A percentile compares a stretch with the other conserved stretches of the same genome.
Conservation (phyloP, 2,113 vertebrate genomes). For the Takifugu bimaculatus region DNA sequence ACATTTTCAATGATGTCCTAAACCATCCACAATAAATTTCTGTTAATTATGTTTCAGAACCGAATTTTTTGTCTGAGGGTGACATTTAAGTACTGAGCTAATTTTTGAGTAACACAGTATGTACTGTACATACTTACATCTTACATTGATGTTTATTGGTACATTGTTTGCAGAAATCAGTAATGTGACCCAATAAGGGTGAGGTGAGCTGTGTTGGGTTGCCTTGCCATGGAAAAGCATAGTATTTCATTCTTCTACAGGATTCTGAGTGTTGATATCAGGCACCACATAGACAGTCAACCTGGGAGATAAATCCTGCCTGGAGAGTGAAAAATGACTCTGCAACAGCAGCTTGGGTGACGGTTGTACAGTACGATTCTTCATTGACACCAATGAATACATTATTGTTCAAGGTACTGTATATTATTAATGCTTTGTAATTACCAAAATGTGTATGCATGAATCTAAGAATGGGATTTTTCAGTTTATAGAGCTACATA, state of each 20-base stretch:
- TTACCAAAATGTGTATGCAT: slow-evolving; percentile 29
- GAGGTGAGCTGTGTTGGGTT: slow-evolving; percentile 54
- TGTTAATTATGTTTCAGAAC: too few species aligned
- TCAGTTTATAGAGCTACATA: slow-evolving; percentile 11
- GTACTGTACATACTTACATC: neutral
- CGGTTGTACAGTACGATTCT: slow-evolving; percentile 34
- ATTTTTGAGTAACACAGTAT: slow-evolving; percentile 21
- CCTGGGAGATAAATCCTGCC: slow-evolving; percentile 36
- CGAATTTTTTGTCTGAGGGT: too few species aligned
- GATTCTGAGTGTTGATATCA: slow-evolving; percentile 40
- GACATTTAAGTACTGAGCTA: slow-evolving; percentile 18
- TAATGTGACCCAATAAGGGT: slow-evolving; percentile 44
- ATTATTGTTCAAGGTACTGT: slow-evolving; percentile 5
- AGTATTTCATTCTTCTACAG: slow-evolving; percentile 42
- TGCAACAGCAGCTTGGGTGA: slow-evolving; percentile 48
- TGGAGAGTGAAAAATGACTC: slow-evolving; percentile 20
- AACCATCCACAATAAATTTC: too few species aligned
- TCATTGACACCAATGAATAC: slow-evolving; percentile 31
- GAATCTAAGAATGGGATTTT: slow-evolving; percentile 28
- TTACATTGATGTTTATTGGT: slow-evolving; percentile 14
- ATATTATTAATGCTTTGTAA: slow-evolving; percentile 26
- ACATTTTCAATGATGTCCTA: too few species aligned
- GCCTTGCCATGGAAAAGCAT: slow-evolving; percentile 52
- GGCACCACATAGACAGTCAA: slow-evolving; percentile 29
- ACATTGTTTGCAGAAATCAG: slow-evolving; percentile 38